Conservation (phyloP, 2,113 vertebrate genomes). For the Uropsilus gracilis region DNA sequence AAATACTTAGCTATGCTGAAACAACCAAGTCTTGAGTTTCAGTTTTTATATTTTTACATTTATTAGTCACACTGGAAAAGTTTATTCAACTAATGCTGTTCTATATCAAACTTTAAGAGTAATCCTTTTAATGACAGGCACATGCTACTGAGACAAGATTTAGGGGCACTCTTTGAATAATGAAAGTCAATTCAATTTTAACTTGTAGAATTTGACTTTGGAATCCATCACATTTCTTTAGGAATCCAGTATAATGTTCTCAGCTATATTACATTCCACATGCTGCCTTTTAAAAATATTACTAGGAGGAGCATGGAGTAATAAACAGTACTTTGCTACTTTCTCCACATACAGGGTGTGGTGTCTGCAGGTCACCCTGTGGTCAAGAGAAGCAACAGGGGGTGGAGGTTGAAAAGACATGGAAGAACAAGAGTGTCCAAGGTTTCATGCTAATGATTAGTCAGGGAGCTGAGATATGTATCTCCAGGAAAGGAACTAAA, state of each 20-base stretch:
- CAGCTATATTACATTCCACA: not conserved
- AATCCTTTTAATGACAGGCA: not conserved
- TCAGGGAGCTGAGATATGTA: not conserved
- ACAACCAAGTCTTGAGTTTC: constrained; percentile 4
- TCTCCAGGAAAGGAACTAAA: not conserved
- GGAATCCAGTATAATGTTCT: not conserved
- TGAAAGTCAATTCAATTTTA: constrained; percentile 67
- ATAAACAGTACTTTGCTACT: not conserved
- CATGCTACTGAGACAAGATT: constrained; percentile 6
- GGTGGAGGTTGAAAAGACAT: not conserved
- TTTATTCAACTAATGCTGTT: constrained; percentile 16
- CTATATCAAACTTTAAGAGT: constrained; percentile 1
- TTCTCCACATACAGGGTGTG: not conserved
- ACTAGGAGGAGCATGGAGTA: not conserved
- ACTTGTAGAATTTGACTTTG: not conserved
- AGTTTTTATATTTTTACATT: not conserved
- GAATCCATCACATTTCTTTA: constrained; percentile 41
- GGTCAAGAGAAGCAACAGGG: not conserved
- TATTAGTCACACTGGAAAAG: not conserved
- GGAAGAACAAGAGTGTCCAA: not conserved
- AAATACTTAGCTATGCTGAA: not conserved
- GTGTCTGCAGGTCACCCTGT: not conserved
- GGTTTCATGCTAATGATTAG: not conserved
- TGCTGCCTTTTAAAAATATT: not conserved
- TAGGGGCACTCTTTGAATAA: constrained; percentile 30